Evolutionary conservation across 2,797 vertebrate genomes (phyloP), one percentile per base, ranked within the genome.

Genomic region (Rhabdophis nuchalis): DNA sequence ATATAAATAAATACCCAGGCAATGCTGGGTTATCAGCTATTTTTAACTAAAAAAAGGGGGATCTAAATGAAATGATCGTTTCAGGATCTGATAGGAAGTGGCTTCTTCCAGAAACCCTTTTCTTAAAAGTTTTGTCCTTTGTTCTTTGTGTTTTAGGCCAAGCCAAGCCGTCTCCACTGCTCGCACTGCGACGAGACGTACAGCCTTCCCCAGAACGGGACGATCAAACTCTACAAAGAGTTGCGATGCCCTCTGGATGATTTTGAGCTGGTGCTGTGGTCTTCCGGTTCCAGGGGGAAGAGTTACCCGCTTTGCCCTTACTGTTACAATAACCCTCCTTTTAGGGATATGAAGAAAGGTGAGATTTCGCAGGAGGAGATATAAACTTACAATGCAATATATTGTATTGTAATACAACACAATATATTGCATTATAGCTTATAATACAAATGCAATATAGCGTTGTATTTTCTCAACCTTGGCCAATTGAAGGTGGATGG

Each of bases 261-360:
- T 90, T 99, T 99, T 77, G 99, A 99, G 97, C 97, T 99, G 88
- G 98, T 99, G 92, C 97, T 99, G 92, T 99, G 99, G 99, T 99
- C 99, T 0, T 99, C 99, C 0, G 99, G 99, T 2, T 97, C 99
- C 1, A 97, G 99, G 68, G 99, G 99, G 20, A 99, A 99, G 96
- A 99, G 98, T 95, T 99, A 99, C 94, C 98, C 99, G 0, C 97
- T 99, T 14, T 99, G 99, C 91, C 99, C 99, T 0, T 99, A 99
- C 97, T 99, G 99, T 95, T 99, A 98, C 96, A 98, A 99, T 94
- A 98, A 99, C 95, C 98, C 99, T 0, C 99, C 99, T 53, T 99
- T 99, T 97, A 98, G 98, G 94, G 99, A 99, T 97, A 99, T 99
- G 99, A 99, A 99, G 96, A 99, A 99, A 98, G 99, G 99, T 99